Percentiles rank a stretch among this genome's conserved stretches.
phyloP scores from a whole-genome alignment of 2,113 vertebrate genomes.

The Urocynchramus pylzowi region DNA sequence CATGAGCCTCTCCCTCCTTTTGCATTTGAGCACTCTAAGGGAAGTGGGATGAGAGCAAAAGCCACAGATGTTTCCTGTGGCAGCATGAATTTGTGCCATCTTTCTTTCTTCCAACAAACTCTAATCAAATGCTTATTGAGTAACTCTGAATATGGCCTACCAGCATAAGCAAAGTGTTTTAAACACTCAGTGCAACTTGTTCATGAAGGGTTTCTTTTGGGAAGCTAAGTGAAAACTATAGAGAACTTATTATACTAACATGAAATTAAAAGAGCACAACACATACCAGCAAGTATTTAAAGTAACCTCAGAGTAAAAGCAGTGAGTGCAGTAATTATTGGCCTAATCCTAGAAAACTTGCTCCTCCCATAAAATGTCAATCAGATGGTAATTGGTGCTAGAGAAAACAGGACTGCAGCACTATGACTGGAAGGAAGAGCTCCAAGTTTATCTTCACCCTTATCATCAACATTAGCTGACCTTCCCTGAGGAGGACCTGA shows the following conservation, averaged over 20 bases:
- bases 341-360: neutral
- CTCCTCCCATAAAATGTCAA: neutral
- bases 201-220: conserved; percentile 31
- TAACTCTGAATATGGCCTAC: neutral
- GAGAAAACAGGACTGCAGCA: neutral
- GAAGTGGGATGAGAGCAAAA: neutral
- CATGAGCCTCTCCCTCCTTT: neutral
- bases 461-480: neutral
- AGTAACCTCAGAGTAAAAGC: neutral
- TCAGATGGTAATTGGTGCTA: neutral
- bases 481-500: neutral
- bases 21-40: neutral
- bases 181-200: neutral
- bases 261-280: neutral
- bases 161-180: neutral
- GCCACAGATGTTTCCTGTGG: neutral
- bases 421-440: neutral
- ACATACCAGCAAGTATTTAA: neutral
- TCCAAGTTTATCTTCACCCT: neutral
- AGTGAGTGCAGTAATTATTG: neutral
- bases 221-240: neutral
- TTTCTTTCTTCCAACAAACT: neutral
- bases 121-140: neutral
- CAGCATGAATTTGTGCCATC: neutral
- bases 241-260: neutral